Base-by-base conservation (phyloP, 2,888 invertebrate species). In the Acronicta alni region DNA sequence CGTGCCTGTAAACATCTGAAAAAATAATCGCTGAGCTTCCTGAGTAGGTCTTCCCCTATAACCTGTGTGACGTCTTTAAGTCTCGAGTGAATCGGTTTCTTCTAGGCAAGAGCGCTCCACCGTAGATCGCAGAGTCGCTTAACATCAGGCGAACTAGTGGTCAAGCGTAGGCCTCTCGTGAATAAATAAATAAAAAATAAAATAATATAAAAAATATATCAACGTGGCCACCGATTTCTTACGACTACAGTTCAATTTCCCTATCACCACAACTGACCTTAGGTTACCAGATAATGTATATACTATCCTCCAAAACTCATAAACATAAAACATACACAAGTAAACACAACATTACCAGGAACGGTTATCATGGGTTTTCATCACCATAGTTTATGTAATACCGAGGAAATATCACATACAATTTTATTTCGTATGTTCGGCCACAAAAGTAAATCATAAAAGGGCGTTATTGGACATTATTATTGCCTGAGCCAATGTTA, bases 391-490 rank as follows among this genome's bases (percentile, higher is more conserved):
- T 69, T 59, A 70, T 71, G 62, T 66, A 39, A 63, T 63, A 63
- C 59, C 64, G 73, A 54, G 72, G 67, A 73, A 72, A 72, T 67
- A 68, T 76, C 73, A 81, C 85, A 88, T 86, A 87, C 85, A 81
- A 84, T 88, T 88, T 86, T 85, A 89, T 89, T 85, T 82, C 81
- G 67, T 86, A 77, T 81, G 82, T 86, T 84, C 77, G 76, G 30
- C 64, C 80, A 84, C 80, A 83, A 82, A 86, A 87, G 84, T 92
- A 91, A 92, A 92, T 92, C 91, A 91, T 85, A 83, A 79, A 83
- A 76, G 82, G 77, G 72, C 83, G 85, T 90, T 91, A 92, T 91
- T 90, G 88, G 89, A 88, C 89, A 80, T 86, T 89, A 88, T 90
- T 90, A 91, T 89, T 88, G 89, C 89, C 69, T 60, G 64, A 70